These are phyloP conservation scores for Mermis nigrescens DNA, from an alignment of 2,888 invertebrate genomes.

Conservation along the genomic window DNA sequence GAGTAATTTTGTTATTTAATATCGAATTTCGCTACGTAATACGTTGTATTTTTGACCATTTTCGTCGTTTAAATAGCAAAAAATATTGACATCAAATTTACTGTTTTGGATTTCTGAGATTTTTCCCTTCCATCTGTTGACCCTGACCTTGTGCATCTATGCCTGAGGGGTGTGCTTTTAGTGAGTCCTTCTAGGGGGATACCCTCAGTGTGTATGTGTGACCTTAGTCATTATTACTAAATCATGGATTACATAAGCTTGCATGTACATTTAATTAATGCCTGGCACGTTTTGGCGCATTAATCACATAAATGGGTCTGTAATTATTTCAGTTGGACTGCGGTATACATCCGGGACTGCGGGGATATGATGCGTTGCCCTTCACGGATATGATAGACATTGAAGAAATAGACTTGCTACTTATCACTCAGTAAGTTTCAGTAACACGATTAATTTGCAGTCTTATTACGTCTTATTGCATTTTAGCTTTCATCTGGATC, in stretches of 20 bases:
- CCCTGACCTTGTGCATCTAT: too few relatives aligned
- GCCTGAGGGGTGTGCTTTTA: too few relatives aligned
- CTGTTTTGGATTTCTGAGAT: too few relatives aligned
- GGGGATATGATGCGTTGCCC: slow-evolving; percentile 90
- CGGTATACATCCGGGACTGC: slow-evolving; percentile 90
- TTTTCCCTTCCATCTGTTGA: too few relatives aligned
- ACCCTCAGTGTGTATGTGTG: too few relatives aligned
- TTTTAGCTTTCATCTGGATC: slow-evolving; percentile 83
- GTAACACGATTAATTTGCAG: slow-evolving; percentile 14
- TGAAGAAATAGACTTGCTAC: slow-evolving; percentile 71
- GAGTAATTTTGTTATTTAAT: too few relatives aligned
- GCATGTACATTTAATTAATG: background rate
- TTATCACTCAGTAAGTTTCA: slow-evolving; percentile 67
- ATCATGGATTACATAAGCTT: slow-evolving; percentile 23
- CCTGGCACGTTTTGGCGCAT: too few relatives aligned
- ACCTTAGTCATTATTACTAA: slow-evolving; percentile 24
- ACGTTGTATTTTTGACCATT: too few relatives aligned
- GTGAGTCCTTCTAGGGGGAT: too few relatives aligned
- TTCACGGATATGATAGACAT: slow-evolving; percentile 93
- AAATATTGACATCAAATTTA: too few relatives aligned
- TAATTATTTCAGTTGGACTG: slow-evolving; percentile 55
- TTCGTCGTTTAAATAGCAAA: too few relatives aligned
- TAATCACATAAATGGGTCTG: slow-evolving; percentile 4
- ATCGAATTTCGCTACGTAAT: too few relatives aligned
- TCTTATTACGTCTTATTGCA: slow-evolving; percentile 13